Evolutionary conservation across 2,888 invertebrate species (phyloP).

Genomic region (Limnephilus rhombicus): DNA sequence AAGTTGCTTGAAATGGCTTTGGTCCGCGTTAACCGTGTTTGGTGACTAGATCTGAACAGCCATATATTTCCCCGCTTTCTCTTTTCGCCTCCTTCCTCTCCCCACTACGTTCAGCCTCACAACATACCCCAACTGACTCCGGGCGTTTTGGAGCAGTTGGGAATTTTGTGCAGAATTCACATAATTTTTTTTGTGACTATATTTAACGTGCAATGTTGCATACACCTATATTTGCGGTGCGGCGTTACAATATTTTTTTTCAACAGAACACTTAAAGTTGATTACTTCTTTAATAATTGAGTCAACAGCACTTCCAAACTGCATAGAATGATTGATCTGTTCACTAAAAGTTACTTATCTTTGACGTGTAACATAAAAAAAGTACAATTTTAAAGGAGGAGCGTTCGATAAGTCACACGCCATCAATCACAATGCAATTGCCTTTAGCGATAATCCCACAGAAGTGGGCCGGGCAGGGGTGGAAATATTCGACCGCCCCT

Average conservation of each 20-base stretch:
- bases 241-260: background rate
- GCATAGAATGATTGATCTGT: slow-evolving; percentile 2
- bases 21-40: no score
- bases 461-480: slow-evolving; percentile 49
- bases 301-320: background rate
- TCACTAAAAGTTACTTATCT: slow-evolving; percentile 5
- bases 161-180: no score
- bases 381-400: background rate
- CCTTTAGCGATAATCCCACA: slow-evolving; percentile 59
- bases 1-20: no score
- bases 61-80: no score
- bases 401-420: slow-evolving; percentile 53
- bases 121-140: no score
- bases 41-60: no score
- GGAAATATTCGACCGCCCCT: slow-evolving; percentile 53
- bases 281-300: background rate
- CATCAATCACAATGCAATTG: slow-evolving; percentile 61
- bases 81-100: no score
- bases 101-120: no score
- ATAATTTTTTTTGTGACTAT: no score
- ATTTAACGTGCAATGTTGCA: no score
- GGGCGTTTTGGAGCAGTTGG: no score
- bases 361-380: slow-evolving; percentile 12
- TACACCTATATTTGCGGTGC: no score
- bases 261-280: background rate